Percentiles rank a stretch among this genome's conserved stretches.
These are phyloP conservation scores for Tenodera sinensis DNA, from an alignment of 2,888 invertebrate genomes.

Conservation along the genomic window DNA sequence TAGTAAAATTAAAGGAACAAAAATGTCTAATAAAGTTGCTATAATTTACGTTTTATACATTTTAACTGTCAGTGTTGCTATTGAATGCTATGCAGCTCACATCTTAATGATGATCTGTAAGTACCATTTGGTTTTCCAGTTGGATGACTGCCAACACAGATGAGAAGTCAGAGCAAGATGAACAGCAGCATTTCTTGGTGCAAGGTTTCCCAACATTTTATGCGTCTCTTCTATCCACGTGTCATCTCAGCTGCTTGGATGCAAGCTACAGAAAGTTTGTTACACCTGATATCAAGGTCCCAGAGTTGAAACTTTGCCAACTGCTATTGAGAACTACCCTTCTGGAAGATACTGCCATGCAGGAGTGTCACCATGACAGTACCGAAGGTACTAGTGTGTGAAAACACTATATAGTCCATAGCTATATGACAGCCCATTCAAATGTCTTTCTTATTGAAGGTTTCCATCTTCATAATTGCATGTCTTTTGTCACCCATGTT, in stretches of 20 bases:
- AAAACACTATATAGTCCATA: too few species aligned
- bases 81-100: too few species aligned
- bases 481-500: too few species aligned
- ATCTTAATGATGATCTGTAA: too few species aligned
- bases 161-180: neutral
- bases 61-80: too few species aligned
- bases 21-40: too few species aligned
- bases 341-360: slow-evolving; percentile 44
- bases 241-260: slow-evolving; percentile 41
- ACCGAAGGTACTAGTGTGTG: slow-evolving; percentile 35
- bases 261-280: slow-evolving; percentile 44
- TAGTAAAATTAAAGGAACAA: too few species aligned
- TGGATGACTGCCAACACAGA: neutral
- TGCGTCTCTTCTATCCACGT: slow-evolving; percentile 40
- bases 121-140: neutral
- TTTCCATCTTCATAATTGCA: neutral
- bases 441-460: neutral
- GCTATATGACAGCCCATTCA: slow-evolving; percentile 30
- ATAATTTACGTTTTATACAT: too few species aligned
- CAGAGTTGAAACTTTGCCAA: slow-evolving; percentile 43
- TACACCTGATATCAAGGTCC: slow-evolving; percentile 40
- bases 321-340: slow-evolving; percentile 43
- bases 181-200: slow-evolving; percentile 17
- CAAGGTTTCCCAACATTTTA: slow-evolving; percentile 46
- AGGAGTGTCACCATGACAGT: slow-evolving; percentile 34